Evolutionary conservation across 2,113 vertebrate genomes (phyloP).

Genomic region (Muntiacus reevesi): DNA sequence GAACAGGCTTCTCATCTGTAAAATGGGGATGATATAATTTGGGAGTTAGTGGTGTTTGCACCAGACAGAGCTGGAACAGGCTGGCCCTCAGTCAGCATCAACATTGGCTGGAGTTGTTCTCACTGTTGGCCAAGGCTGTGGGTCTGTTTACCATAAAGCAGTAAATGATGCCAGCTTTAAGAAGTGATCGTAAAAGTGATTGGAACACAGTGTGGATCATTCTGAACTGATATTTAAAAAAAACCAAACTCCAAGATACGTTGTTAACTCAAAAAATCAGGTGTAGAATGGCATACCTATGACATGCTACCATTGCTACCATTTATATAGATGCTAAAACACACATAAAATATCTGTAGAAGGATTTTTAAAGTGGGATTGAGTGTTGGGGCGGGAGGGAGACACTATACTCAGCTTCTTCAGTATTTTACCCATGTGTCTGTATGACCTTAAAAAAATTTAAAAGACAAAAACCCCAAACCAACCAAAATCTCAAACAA

Average conservation of each 20-base stretch:
- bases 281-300: neutral
- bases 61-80: neutral
- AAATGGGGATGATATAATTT: neutral
- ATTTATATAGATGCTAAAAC: neutral
- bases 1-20: neutral
- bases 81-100: fast-evolving
- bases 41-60: neutral
- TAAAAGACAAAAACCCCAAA: neutral
- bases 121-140: neutral
- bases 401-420: neutral
- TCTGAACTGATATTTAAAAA: neutral
- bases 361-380: neutral
- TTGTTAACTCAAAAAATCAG: neutral
- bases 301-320: neutral
- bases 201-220: neutral
- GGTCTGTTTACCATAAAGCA: neutral
- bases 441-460: neutral
- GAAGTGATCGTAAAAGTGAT: neutral
- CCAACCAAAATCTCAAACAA: neutral
- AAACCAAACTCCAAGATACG: neutral
- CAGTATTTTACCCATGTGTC: neutral
- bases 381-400: neutral
- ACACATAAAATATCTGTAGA: neutral
- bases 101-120: neutral
- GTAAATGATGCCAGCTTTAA: neutral